These are phyloP conservation scores for Dolichopus griseipennis DNA, from an alignment of 2,888 invertebrate genomes.

Conservation along the genomic window DNA sequence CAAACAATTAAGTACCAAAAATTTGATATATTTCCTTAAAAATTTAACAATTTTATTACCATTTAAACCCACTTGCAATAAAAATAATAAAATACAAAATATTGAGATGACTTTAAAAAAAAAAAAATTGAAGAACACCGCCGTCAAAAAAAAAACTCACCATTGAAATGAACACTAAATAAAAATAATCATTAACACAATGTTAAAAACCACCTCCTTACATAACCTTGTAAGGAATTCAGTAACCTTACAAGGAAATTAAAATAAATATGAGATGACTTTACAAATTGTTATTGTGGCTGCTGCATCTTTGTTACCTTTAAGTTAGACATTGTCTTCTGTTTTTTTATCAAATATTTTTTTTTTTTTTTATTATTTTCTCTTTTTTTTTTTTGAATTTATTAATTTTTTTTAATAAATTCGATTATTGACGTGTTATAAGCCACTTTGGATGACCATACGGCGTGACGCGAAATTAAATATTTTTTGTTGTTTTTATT, in stretches of 20 bases:
- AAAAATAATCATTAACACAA: background rate
- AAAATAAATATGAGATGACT: background rate
- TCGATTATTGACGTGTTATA: constrained; percentile 6
- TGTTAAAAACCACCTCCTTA: background rate
- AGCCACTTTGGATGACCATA: constrained; percentile 4
- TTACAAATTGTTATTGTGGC: background rate
- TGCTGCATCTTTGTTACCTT: background rate
- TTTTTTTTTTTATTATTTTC: no score
- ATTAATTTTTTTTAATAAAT: background rate
- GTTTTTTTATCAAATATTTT: no score
- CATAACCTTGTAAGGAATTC: no score
- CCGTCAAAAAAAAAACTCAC: background rate
- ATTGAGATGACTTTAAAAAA: no score
- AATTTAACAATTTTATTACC: no score
- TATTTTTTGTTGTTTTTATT: background rate
- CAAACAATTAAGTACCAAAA: no score
- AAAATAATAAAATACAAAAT: no score
- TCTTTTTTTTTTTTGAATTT: background rate
- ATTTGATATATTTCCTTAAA: no score
- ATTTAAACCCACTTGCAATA: no score
- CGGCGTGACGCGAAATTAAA: background rate
- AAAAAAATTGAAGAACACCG: background rate
- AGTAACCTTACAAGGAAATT: background rate
- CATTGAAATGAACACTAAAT: background rate
- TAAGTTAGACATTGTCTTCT: no score